Percentiles rank a stretch among this genome's conserved stretches.
These are phyloP conservation scores for Matsumyia berberina DNA, from an alignment of 2,888 invertebrate genomes.

Conservation along the genomic window DNA sequence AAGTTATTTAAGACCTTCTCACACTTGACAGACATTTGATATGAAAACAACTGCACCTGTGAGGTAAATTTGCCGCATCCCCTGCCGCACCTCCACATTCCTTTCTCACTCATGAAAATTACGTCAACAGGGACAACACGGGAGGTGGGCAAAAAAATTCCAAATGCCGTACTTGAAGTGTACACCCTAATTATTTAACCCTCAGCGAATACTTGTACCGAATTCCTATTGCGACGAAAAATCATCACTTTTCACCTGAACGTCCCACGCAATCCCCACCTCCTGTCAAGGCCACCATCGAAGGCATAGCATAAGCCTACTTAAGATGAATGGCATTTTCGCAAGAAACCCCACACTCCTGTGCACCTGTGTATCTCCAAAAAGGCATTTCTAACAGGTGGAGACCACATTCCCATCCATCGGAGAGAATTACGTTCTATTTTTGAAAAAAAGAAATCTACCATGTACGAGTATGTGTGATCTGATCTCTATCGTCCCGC, in stretches of 20 bases:
- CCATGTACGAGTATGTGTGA: conserved; percentile 10
- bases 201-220: conserved; percentile 31
- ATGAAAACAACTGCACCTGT: conserved; percentile 32
- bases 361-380: too few species aligned
- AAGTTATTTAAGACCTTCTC: conserved; percentile 13
- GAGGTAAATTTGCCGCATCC: conserved; percentile 22
- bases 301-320: conserved; percentile 12
- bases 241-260: conserved; percentile 21
- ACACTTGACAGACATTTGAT: conserved; percentile 29
- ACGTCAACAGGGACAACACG: conserved; percentile 55
- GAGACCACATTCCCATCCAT: background rate
- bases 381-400: conserved; percentile 43
- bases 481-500: background rate
- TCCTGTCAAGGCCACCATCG: background rate
- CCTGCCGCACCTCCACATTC: conserved; percentile 1
- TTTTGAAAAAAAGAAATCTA: conserved; percentile 29
- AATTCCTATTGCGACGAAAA: background rate
- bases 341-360: conserved; percentile 7
- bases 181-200: conserved; percentile 61
- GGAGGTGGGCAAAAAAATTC: conserved; percentile 1
- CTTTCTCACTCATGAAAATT: conserved; percentile 16
- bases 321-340: conserved; percentile 19
- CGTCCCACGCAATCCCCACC: conserved; percentile 3
- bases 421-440: conserved; percentile 19
- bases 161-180: conserved; percentile 33